Evolutionary conservation across 1,140 invertebrate genomes (phyloP).

Genomic region (Bursaphelenchus mucronatus): DNA sequence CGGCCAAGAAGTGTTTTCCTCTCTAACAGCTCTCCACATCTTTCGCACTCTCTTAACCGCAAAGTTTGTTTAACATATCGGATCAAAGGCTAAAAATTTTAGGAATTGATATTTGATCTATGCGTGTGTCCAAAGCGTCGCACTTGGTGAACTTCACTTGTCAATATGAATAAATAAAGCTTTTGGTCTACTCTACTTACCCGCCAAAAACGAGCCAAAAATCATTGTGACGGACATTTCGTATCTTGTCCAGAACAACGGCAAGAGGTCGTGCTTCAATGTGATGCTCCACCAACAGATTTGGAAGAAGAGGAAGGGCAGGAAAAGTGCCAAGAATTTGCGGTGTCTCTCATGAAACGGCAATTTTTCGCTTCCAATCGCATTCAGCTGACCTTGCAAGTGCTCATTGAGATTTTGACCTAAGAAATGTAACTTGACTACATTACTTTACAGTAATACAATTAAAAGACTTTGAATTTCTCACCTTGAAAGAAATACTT

Average conservation of each 20-base stretch:
- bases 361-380: slow-evolving; percentile 3
- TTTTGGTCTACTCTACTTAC: slow-evolving; percentile 12
- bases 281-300: slow-evolving; percentile 26
- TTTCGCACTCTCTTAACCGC: too few species aligned
- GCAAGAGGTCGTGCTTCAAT: slow-evolving; percentile 25
- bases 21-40: too few species aligned
- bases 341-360: slow-evolving; percentile 12
- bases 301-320: slow-evolving; percentile 26
- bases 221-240: slow-evolving; percentile 35
- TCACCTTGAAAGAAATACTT: slow-evolving; percentile 17
- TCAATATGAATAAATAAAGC: too few species aligned
- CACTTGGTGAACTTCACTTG: too few species aligned
- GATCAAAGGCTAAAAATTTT: too few species aligned
- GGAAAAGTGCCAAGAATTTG: slow-evolving; percentile 22
- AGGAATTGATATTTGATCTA: too few species aligned
- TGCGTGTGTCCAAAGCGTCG: too few species aligned
- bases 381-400: neutral
- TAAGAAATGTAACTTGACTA: neutral
- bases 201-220: slow-evolving; percentile 28
- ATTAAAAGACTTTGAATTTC: neutral
- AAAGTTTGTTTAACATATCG: slow-evolving; percentile 11
- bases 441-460: neutral
- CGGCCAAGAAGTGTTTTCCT: too few species aligned
- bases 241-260: slow-evolving; percentile 25
- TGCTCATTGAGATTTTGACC: slow-evolving; percentile 17